Percentiles rank a stretch among this genome's conserved stretches.
Evolutionary conservation across 2,113 vertebrate genomes (phyloP).

Genomic region (Dolichallabes microphthalmus): DNA sequence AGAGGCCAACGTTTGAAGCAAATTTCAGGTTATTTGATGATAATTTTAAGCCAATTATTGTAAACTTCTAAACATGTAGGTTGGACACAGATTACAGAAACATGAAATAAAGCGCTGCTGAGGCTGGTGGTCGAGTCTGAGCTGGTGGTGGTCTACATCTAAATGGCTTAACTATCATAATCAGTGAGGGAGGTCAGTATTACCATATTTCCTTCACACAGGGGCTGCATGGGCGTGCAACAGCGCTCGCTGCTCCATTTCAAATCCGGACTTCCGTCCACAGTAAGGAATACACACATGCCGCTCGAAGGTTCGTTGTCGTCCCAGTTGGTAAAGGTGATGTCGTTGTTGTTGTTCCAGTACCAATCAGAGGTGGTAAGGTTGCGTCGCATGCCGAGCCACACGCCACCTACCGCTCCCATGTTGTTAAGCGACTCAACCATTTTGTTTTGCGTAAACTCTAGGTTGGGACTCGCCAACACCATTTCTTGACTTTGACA

Average conservation of each 20-base stretch:
- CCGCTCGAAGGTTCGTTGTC: slow-evolving; percentile 37
- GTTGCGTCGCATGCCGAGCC: slow-evolving; percentile 67
- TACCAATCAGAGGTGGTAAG: slow-evolving; percentile 61
- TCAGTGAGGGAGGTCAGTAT: background rate
- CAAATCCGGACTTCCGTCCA: background rate
- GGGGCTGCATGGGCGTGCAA: slow-evolving; percentile 49
- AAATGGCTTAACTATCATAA: accelerated
- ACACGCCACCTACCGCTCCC: background rate
- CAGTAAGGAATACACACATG: slow-evolving; percentile 58
- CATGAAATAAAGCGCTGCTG: background rate
- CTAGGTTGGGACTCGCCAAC: slow-evolving; percentile 48
- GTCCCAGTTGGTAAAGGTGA: slow-evolving; percentile 56
- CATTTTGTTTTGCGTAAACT: background rate
- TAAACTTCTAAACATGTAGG: background rate
- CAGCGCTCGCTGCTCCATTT: slow-evolving; percentile 60
- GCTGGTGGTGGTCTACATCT: background rate
- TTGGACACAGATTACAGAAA: background rate
- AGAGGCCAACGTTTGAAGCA: background rate
- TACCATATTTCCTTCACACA: slow-evolving; percentile 53
- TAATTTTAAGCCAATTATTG: background rate
- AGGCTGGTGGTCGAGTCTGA: background rate
- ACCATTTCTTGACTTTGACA: background rate
- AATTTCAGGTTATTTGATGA: background rate
- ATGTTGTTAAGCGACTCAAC: accelerated
- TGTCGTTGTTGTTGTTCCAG: slow-evolving; percentile 46